Evolutionary conservation across 1,140 invertebrate species (phyloP), one percentile per base, ranked within the genome.

Genomic region (Aphidius ervi): DNA sequence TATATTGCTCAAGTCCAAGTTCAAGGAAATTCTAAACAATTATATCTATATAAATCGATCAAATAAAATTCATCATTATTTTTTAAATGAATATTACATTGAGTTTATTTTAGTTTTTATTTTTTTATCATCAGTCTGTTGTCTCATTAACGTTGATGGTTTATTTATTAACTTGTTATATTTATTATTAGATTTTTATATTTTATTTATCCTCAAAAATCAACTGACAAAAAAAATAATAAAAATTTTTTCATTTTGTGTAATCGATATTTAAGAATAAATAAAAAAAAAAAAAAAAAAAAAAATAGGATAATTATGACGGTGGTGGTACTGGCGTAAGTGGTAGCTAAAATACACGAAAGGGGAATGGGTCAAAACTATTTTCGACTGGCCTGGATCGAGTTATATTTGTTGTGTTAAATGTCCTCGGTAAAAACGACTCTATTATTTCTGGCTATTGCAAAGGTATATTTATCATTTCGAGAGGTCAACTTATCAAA

Each of bases 401-500:
- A 49, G 46, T 49, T 61, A 61, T 56, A 61, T 41, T 61, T 55
- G 59, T 47, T 40, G 46, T 31, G 52, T 54, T 31, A 42, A 31
- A 31, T 31, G 9, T 16, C 31, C 20, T n/a, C 16, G 8, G 48
- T 31, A 40, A 41, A 57, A 46, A 49, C 56, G 31, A 23, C 9
- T 58, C 56, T 43, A 59, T 59, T 59, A 59, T 59, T 59, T 58
- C 31, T 58, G 56, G 46, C 56, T 40, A 48, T 31, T 46, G 46
- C 56, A 47, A 46, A 48, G 37, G 52, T 40, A 45, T 58, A 58
- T 58, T 58, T 58, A 58, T 58, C 47, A 58, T 58, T 48, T 49
- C 46, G n/a, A 48, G 56, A 58, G 46, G 56, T 45, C 56, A 58
- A 23, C 20, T 6, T n/a, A 48, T 9, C 47, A 31, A 31, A 31